phyloP scores from a whole-genome alignment of 2,113 vertebrate species.

The Megaptera novaeangliae region DNA sequence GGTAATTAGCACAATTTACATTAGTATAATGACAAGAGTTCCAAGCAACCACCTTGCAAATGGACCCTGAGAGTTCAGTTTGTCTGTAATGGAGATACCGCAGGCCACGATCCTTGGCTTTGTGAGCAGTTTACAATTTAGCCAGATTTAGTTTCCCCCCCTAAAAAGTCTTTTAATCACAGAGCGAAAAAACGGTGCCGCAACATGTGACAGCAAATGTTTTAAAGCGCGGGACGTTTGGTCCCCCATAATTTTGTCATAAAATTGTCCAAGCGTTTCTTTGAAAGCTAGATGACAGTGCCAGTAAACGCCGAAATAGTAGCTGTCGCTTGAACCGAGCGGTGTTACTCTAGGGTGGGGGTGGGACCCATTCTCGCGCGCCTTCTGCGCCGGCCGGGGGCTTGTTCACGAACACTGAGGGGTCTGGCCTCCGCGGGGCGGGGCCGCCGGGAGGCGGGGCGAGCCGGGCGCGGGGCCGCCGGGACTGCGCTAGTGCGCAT shows the following conservation, averaged over 20 bases:
- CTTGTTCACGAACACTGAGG: fast-evolving
- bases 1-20: background rate
- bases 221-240: background rate
- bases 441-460: background rate
- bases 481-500: background rate
- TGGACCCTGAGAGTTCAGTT: background rate
- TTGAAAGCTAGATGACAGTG: background rate
- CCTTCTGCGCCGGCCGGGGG: fast-evolving
- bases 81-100: background rate
- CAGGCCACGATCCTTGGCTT: background rate
- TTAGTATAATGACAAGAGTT: background rate
- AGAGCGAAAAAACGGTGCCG: background rate
- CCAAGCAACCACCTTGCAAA: background rate
- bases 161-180: background rate
- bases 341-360: fast-evolving
- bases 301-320: background rate
- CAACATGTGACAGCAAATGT: background rate
- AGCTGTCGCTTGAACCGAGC: fast-evolving
- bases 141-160: background rate
- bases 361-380: background rate
- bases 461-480: background rate
- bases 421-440: background rate
- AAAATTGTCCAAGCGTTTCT: background rate
- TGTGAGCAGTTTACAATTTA: background rate
- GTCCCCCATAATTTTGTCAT: background rate